A percentile compares a stretch with the other conserved stretches of the same genome.
Conservation (phyloP, 2,797 vertebrate genomes). For the Macropus fuliginosus region DNA sequence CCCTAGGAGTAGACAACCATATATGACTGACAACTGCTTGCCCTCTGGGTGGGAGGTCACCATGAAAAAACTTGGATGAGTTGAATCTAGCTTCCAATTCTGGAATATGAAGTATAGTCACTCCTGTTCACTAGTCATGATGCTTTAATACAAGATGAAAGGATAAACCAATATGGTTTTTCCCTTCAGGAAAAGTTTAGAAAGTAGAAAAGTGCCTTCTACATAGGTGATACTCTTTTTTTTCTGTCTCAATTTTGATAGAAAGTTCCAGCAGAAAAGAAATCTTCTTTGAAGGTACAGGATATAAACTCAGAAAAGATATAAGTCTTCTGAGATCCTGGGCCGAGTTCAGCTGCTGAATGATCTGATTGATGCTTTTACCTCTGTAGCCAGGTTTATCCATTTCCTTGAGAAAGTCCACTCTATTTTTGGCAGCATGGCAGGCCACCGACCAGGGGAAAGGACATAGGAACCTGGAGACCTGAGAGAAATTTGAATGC, state of each 20-base stretch:
- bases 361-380: slow-evolving; percentile 91
- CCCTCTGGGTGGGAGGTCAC: not conserved
- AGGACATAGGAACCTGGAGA: slow-evolving; percentile 89
- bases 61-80: not conserved
- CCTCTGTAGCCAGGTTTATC: slow-evolving; percentile 92
- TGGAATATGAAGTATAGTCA: not conserved
- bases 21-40: not conserved
- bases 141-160: not conserved
- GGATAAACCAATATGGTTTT: not conserved
- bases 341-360: slow-evolving; percentile 92
- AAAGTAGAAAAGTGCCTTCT: not conserved
- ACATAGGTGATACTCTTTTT: not conserved
- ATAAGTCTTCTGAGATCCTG: slow-evolving; percentile 49
- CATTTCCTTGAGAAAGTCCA: slow-evolving; percentile 93
- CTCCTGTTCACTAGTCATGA: not conserved
- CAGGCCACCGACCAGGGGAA: slow-evolving; percentile 93
- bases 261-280: slow-evolving; percentile 31
- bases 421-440: slow-evolving; percentile 91
- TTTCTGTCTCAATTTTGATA: slow-evolving; percentile 9
- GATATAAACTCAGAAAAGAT: not conserved
- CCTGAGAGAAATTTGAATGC: slow-evolving; percentile 83
- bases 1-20: not conserved
- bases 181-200: not conserved
- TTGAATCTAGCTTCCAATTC: not conserved
- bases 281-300: slow-evolving; percentile 45